Evolutionary conservation across 2,797 vertebrate genomes (phyloP), one percentile per base, ranked within the genome.

Genomic region (Mormyrus hasselquistii): DNA sequence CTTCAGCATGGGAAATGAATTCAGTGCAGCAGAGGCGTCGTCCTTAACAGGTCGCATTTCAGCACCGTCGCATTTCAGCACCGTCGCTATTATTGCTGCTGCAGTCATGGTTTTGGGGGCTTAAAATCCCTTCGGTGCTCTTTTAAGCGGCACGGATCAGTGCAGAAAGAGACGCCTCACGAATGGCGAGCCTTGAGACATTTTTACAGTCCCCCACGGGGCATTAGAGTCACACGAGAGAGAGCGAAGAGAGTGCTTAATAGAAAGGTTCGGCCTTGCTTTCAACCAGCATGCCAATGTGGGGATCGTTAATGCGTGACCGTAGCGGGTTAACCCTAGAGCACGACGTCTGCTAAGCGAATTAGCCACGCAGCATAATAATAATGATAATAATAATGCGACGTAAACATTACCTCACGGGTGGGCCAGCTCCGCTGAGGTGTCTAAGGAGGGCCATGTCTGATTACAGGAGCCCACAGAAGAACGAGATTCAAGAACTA

Each of bases 291-390:
- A 22, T 25, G 25, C 47, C 34, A 86, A 86, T 86, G 85, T 86
- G 85, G 52, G 34, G 52, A 57, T 57, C 29, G 52, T 59, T 86
- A 86, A 86, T 55, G 50, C 52, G 34, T 86, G 84, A 57, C 84
- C 1, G 59, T 49, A 16, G 41, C 65, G 25, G 14, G 86, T 62
- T 87, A 44, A 87, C 53, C 25, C n/a, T 10, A 19, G 29, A 62
- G 34, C 59, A n/a, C n/a, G n/a, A 55, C 55, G 16, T 87, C 86
- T 44, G 50, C 86, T 87, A 62, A 65, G 10, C 53, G 4, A 62
- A 87, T 59, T 22, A 87, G 34, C 34, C 22, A 2, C 7, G 16
- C 16, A 22, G 38, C 55, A 29, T 9, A 62, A 79, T 79, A 44
- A 79, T 79, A 44, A 79, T 41, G 19, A 69, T 52, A 25, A 47